Conservation (phyloP, 2,888 invertebrate genomes). For the Xestoiulus laeticollis region DNA sequence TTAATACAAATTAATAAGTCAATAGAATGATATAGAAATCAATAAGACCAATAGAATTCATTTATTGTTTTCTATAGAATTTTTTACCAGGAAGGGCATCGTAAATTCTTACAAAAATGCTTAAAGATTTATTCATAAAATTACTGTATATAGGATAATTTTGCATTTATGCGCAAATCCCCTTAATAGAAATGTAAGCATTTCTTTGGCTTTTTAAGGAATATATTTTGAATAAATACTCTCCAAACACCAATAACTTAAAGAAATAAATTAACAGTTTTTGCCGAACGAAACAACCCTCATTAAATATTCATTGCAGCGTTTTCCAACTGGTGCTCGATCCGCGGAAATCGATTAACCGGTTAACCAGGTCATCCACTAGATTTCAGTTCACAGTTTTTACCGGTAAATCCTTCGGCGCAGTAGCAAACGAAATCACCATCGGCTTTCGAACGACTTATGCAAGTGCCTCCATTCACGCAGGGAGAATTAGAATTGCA, state of each 20-base stretch:
- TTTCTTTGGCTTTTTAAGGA: neutral
- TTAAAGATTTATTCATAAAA: no score
- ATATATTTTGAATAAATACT: conserved; percentile 3
- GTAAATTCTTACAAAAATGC: no score
- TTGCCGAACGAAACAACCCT: neutral
- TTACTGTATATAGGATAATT: no score
- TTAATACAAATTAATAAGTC: no score
- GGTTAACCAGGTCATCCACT: neutral
- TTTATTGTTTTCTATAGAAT: no score
- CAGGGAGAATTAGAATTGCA: conserved; percentile 82
- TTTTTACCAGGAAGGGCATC: no score
- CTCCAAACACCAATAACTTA: conserved; percentile 17
- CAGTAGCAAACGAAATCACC: conserved; percentile 81
- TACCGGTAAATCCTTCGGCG: conserved; percentile 78
- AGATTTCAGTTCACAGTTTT: conserved; percentile 71
- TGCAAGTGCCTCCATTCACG: conserved; percentile 82
- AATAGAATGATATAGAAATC: no score
- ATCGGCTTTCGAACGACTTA: conserved; percentile 79
- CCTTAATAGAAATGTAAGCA: neutral
- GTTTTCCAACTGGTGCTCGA: neutral
- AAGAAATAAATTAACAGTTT: neutral
- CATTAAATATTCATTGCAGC: neutral
- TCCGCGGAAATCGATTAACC: neutral
- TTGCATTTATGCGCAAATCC: neutral
- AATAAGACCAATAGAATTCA: no score